Evolutionary conservation across 2,113 vertebrate species (phyloP), one percentile per base, ranked within the genome.

Genomic region (Odontophorus gujanensis): DNA sequence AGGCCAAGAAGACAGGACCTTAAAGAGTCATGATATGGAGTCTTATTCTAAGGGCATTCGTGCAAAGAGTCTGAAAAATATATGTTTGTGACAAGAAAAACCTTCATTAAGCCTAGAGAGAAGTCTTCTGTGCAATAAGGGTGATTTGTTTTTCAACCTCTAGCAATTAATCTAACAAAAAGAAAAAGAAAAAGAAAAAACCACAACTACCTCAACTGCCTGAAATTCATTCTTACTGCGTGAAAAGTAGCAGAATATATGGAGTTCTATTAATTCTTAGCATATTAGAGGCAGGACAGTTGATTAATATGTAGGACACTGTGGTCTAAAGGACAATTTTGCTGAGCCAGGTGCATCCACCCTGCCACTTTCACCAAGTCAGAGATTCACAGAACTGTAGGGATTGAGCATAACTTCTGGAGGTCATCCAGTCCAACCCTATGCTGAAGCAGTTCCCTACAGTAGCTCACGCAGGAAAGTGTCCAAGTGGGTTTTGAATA

Each of bases 91-190:
- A 66, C 40, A 66, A 66, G 28, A 6, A 32, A 66, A 28, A 22
- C 20, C 30, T 13, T 45, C 28, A 21, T 62, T 62, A 38, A 38
- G 24, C 36, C 61, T 40, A 66, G 63, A 66, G 20, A 43, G 11
- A 55, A 8, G 43, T 1, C 2, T 77, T 47, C 40, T 38, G 4
- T 38, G 16, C 18, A 28, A 38, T 9, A 73, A 73, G 83, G 7
- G 4, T 17, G 1, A 1, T 3, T 42, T 48, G 14, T 2, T 59
- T 68, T 51, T 28, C 3, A 13, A 18, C 3, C 2, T 30, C 1
- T 20, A n/a, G 6, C 9, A 55, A 50, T 40, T 48, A 68, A 24
- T 24, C 2, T 9, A 22, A 50, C 40, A 30, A 43, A 82, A 69
- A 38, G 9, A 38, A 38, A 38, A 38, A 38, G 38, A 40, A 40